Base-by-base conservation (phyloP, 2,113 vertebrate species). In the Bostrychus sinensis region DNA sequence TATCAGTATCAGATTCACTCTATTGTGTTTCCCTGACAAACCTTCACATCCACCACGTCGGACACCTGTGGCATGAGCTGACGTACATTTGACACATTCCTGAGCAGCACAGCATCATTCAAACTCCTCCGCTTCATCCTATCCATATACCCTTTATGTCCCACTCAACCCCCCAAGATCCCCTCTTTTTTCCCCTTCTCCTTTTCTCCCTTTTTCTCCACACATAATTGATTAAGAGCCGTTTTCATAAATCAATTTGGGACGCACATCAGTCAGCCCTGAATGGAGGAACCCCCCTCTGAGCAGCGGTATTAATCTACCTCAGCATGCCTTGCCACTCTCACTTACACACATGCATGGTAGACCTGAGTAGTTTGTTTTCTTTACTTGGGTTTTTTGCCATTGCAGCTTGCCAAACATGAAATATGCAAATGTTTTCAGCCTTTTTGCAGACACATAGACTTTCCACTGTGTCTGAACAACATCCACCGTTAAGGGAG, bases 211-310 rank as follows among this genome's bases (percentile, higher is more conserved):
- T 68, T 74, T 77, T 84, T 90, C 87, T 94, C 93, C 95, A 95
- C 95, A 62, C 95, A 95, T 98, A 98, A 98, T 97, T 96, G 96
- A 98, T 98, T 97, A 96, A 92, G 92, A 92, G 89, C 91, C 94
- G 91, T 96, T 96, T 96, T 94, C 95, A 97, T 97, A 97, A 97
- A 97, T 96, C 96, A 98, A 97, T 98, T 98, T 97, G 97, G 94
- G 95, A 98, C 90, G 96, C 95, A 96, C 95, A 97, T 98, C 96
- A 96, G 94, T 98, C 96, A 97, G 94, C 91, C 91, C 87, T 96
- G 94, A 96, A 98, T 95, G 93, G 94, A 93, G 89, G 90, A 92
- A 88, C 92, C 92, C 93, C 93, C 94, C 80, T 78, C 93, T 92
- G 82, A 80, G 82, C 61, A 26, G 56, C 41, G 23, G 77, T 86